Base-by-base conservation (phyloP, 2,113 vertebrate genomes). In the Aplodontia rufa region DNA sequence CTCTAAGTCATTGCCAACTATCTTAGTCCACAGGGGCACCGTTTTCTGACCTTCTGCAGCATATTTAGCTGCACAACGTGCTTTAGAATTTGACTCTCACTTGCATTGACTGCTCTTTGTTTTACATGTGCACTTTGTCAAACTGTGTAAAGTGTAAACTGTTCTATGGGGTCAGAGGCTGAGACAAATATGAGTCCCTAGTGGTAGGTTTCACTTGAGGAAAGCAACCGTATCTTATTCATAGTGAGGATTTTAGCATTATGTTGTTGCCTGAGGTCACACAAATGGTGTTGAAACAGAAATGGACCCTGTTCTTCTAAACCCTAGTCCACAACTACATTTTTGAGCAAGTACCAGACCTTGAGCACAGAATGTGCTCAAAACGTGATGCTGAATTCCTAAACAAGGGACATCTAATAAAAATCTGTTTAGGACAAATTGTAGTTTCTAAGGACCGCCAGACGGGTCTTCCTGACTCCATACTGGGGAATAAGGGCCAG, bases 221-320 rank as follows among this genome's bases (percentile, higher is more conserved):
- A 92, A 68, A 93, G 64, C 69, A 88, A 68, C 40, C 14, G 1
- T 19, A 42, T 83, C 40, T 81, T 76, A 81, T 49, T 82, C 1
- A 14, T 1, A 58, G 58, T 35, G n/a, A 53, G n/a, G 66, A 82
- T 64, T 35, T n/a, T 37, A 90, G 42, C 68, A 85, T 74, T 76
- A 51, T 55, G 82, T 89, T 68, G 47, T 47, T 49, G 53, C n/a
- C 53, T 17, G 35, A 92, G 42, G 32, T 49, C 69, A 91, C 49
- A 62, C 49, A 86, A 81, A 91, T 51, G 64, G n/a, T 90, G 51
- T 53, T 80, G 66, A 92, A 40, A 88, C 11, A 91, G 55, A 80
- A 84, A 16, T 7, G 5, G 68, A n/a, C 17, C 30, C 1, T 40
- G 45, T 80, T 79, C 30, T 90, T 35, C 24, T 81, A 80, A 81